Percentiles rank a stretch among this genome's conserved stretches.
Conservation (phyloP, 2,113 vertebrate genomes). For the Lepidothrix coronata region DNA sequence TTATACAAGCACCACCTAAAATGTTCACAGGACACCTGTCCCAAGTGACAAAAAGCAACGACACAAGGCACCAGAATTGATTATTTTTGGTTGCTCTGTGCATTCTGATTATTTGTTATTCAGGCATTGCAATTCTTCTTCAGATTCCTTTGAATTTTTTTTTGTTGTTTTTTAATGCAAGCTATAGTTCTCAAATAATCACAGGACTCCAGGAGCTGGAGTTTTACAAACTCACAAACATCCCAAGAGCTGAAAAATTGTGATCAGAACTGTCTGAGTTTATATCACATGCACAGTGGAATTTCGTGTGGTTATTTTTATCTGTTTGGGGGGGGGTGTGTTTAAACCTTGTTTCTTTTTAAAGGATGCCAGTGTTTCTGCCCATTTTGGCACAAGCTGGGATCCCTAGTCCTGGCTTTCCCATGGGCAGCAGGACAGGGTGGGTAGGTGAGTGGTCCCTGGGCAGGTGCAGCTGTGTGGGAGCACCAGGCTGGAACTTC, state of each 20-base stretch:
- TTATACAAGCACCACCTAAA: not conserved
- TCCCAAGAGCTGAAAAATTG: not conserved
- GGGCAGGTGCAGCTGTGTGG: not conserved
- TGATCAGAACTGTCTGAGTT: not conserved
- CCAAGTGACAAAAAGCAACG: not conserved
- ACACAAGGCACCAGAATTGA: not conserved
- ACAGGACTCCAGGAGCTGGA: not conserved
- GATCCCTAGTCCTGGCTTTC: not conserved
- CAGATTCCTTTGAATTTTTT: not conserved
- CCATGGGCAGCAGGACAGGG: not conserved
- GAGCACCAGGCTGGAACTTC: not conserved
- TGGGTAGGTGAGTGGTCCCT: not conserved
- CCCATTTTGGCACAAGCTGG: not conserved
- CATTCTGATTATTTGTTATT: not conserved
- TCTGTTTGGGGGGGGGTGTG: not conserved
- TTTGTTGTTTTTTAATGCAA: not conserved
- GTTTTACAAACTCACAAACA: not conserved
- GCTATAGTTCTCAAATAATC: not conserved
- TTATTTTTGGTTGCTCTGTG: not conserved
- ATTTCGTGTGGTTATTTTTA: not conserved
- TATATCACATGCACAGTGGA: not conserved
- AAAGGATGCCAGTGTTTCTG: not conserved
- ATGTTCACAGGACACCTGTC: not conserved
- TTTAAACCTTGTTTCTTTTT: not conserved
- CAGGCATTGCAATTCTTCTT: not conserved